Evolutionary conservation across 1,140 invertebrate species (phyloP).

Genomic region (Pachyrhynchus sulphureomaculatus): DNA sequence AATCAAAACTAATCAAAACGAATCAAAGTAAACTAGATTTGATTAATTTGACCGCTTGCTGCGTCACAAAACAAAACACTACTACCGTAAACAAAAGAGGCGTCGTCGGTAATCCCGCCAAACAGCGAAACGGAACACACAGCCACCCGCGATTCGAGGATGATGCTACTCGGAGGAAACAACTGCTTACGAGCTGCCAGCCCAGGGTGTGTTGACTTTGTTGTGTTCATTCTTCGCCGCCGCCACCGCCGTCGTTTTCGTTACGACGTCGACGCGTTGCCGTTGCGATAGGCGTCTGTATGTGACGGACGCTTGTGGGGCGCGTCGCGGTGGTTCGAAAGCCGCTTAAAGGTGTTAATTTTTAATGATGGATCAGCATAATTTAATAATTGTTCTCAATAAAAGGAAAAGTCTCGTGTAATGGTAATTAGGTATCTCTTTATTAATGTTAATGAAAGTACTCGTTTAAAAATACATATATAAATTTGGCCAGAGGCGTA

Average conservation of each 20-base stretch:
- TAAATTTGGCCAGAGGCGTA: too few species aligned
- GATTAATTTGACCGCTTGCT: conserved; percentile 4
- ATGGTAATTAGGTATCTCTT: too few species aligned
- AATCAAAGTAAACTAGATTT: neutral
- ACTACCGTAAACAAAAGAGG: conserved; percentile 8
- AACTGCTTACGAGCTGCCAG: neutral
- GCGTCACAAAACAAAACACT: conserved; percentile 7
- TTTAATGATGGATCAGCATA: too few species aligned
- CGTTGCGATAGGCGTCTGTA: conserved; percentile 2
- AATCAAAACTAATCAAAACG: neutral
- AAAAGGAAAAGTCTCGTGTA: too few species aligned
- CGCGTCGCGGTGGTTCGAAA: conserved; percentile 15
- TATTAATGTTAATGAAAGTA: too few species aligned
- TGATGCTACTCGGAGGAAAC: conserved; percentile 10
- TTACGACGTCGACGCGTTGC: conserved; percentile 3
- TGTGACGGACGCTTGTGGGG: neutral
- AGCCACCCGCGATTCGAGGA: neutral
- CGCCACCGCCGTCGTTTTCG: conserved; percentile 9
- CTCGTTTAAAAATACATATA: too few species aligned
- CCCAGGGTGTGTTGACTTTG: conserved; percentile 20
- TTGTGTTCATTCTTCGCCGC: conserved; percentile 22
- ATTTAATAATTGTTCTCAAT: too few species aligned
- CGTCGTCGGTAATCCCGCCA: conserved; percentile 7
- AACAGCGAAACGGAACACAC: neutral
- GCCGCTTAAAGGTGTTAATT: too few species aligned